Evolutionary conservation across 2,888 invertebrate species (phyloP), one percentile per base, ranked within the genome.

Genomic region (Mesorhabditis belari): DNA sequence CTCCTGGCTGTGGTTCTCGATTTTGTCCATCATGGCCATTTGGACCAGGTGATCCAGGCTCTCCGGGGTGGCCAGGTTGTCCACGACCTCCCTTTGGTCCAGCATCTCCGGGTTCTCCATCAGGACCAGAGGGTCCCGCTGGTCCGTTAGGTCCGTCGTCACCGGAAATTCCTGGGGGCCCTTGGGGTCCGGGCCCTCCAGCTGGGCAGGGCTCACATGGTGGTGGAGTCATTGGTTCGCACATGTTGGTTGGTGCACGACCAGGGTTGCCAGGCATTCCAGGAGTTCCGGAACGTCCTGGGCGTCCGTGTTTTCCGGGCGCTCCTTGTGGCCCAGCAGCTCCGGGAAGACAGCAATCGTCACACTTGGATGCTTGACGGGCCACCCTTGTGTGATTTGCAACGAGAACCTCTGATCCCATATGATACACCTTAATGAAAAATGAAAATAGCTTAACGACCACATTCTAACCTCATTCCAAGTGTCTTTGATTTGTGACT

Each of bases 61-160:
- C 59, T 53, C 64, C 70, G n/a, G 58, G 49, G 0, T 55, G 52
- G 59, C 65, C 64, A 23, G 58, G 55, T 4, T 62, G 58, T 55
- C 65, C 63, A 21, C 57, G 62, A 54, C 44, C 62, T 58, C 64
- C 69, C 55, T 64, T 59, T 24, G 53, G 55, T 56, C 70, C 64
- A n/a, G 66, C 56, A 9, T 51, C 54, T 59, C 66, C 66, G 2
- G 56, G 52, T 26, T 60, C 58, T 55, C 66, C 57, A n/a, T 44
- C 61, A 1, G 63, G 57, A 55, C 67, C 67, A 5, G 70, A 61
- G 29, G 63, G 51, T 60, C 73, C 62, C 61, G 70, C 62, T 23
- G 61, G 60, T 44, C 69, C 69, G 5, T 50, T 54, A 1, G 59
- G 19, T 23, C 61, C 64, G 9, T 54, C 58, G 4, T 60, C 49